Base-by-base conservation (phyloP, 2,113 vertebrate genomes). In the Bungarus multicinctus region DNA sequence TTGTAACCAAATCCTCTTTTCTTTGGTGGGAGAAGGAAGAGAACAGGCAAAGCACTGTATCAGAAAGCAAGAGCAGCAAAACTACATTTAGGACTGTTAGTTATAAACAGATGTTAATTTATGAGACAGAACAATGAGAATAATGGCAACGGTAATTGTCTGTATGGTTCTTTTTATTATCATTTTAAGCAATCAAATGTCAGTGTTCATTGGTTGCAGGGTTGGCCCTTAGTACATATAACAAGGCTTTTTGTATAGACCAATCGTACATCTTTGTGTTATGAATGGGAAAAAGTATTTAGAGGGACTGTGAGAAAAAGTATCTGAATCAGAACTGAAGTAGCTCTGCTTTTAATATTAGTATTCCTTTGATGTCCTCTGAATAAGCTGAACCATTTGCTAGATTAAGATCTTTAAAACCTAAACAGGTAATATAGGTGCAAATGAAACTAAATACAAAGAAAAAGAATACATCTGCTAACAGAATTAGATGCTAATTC, bases 181-280 rank as follows among this genome's bases (percentile, higher is more conserved):
- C 47, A 89, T 89, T 92, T 85, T 50, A 45, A 92, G 95, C 93
- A 81, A 81, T 34, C 91, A 92, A 94, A 64, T 87, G 43, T 93
- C 74, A 52, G 9, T 92, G 69, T 1, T n/a, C 52, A 94, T 93
- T 90, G 85, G 89, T 87, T 90, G 92, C 91, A 95, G 94, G 0
- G 0, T 95, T 96, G 92, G 39, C 34, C 92, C 94, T 92, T 47
- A 11, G 95, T 93, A 60, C 95, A 93, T 90, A 0, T 55, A 54
- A 86, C 1, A 64, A 95, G 96, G 90, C 93, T 94, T 97, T 97
- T 97, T 97, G 91, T 94, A 95, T 95, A 98, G 97, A 98, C 4
- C 97, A 95, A 92, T 97, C 97, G 96, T 97, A 97, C 97, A 97
- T 97, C 98, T 97, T 97, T 98, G 97, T 98, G 98, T 97, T 93